These are phyloP conservation scores for Litocranius walleri DNA, from an alignment of 2,113 vertebrate species.

Conservation along the genomic window DNA sequence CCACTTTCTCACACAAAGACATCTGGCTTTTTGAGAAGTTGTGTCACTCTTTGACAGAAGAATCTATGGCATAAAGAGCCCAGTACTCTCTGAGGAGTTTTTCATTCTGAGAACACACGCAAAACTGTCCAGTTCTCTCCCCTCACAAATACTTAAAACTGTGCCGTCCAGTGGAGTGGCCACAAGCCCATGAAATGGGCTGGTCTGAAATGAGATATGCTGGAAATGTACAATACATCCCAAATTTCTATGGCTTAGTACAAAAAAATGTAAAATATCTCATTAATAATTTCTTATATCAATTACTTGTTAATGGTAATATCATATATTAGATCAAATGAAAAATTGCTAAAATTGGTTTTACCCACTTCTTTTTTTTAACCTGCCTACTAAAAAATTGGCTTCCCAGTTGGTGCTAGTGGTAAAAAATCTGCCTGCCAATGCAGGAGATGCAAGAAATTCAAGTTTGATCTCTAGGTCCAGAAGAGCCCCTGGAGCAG, in stretches of 20 bases:
- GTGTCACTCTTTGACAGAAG: neutral
- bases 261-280: neutral
- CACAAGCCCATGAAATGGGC: neutral
- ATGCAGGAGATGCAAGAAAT: neutral
- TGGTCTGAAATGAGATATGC: neutral
- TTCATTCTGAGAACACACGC: neutral
- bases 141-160: neutral
- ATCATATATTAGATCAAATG: neutral
- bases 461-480: neutral
- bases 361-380: neutral
- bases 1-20: neutral
- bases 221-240: neutral
- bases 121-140: neutral
- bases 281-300: neutral
- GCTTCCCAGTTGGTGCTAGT: neutral
- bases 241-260: neutral
- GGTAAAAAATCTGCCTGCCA: neutral
- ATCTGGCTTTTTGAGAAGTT: neutral
- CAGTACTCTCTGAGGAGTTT: neutral
- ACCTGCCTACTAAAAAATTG: neutral
- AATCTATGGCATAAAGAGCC: neutral
- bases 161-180: neutral
- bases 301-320: neutral
- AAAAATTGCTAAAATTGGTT: neutral
- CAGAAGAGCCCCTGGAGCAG: neutral